phyloP scores from a whole-genome alignment of 1,140 invertebrate species.

The Drosophila teissieri region DNA sequence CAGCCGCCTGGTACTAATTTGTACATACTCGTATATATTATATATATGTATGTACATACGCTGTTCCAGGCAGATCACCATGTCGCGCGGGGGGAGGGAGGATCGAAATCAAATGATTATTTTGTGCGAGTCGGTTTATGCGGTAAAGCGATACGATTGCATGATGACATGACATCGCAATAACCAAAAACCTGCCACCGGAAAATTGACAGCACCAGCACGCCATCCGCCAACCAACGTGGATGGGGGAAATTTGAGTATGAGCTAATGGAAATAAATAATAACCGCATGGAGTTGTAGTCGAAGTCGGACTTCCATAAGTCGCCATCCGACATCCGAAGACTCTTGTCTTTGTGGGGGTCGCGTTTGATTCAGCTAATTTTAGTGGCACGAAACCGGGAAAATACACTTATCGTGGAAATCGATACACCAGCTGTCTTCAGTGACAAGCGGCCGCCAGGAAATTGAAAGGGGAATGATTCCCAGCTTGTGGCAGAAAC shows the following conservation, averaged over 20 bases:
- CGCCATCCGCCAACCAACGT: constrained; percentile 46
- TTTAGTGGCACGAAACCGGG: constrained; percentile 62
- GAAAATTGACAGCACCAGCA: constrained; percentile 79
- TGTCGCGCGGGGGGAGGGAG: neutral
- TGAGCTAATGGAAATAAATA: constrained; percentile 61
- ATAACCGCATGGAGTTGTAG: constrained; percentile 37
- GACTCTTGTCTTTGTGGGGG: constrained; percentile 49
- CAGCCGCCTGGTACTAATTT: constrained; percentile 9
- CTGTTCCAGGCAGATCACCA: constrained; percentile 22
- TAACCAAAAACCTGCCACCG: constrained; percentile 60
- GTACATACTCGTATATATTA: no score
- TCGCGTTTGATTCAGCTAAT: constrained; percentile 50
- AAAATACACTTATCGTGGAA: constrained; percentile 43
- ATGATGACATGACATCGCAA: constrained; percentile 73
- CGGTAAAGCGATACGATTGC: constrained; percentile 79
- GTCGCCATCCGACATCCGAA: constrained; percentile 26
- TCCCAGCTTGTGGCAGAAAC: constrained; percentile 25
- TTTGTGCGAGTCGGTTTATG: constrained; percentile 59
- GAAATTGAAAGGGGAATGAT: constrained; percentile 10
- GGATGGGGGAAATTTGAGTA: constrained; percentile 38
- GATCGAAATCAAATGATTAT: constrained; percentile 52
- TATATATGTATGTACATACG: constrained; percentile 19
- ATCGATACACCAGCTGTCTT: constrained; percentile 55
- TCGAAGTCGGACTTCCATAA: constrained; percentile 10
- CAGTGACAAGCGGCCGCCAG: constrained; percentile 9